A percentile compares a stretch with the other conserved stretches of the same genome.
Evolutionary conservation across 2,888 invertebrate species (phyloP).

Genomic region (Phaedon cochleariae): DNA sequence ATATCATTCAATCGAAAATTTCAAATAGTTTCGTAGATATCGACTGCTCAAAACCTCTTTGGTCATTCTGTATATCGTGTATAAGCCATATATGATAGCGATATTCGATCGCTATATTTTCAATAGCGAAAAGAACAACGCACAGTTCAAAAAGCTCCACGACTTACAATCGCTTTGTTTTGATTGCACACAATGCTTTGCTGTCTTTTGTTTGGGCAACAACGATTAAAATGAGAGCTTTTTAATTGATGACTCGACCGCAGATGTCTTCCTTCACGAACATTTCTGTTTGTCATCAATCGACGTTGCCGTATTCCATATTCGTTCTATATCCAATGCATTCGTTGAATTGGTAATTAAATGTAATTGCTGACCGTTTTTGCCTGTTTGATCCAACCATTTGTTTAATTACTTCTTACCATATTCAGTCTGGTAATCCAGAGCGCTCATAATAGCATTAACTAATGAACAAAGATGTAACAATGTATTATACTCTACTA

Average conservation of each 20-base stretch:
- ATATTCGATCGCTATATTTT: too few relatives aligned
- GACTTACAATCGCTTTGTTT: constrained; percentile 32
- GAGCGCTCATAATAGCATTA: too few relatives aligned
- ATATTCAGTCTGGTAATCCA: neutral
- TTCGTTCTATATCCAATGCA: constrained; percentile 17
- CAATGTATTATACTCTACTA: too few relatives aligned
- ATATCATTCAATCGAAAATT: too few relatives aligned
- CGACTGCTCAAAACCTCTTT: too few relatives aligned
- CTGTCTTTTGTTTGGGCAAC: constrained; percentile 25
- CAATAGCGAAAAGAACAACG: too few relatives aligned
- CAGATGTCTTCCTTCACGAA: constrained; percentile 21
- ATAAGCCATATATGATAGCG: too few relatives aligned
- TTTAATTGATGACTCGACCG: constrained; percentile 30
- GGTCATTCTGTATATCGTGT: too few relatives aligned
- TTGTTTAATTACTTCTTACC: neutral
- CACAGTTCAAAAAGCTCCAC: constrained; percentile 3
- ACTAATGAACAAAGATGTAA: too few relatives aligned
- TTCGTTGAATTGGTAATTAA: constrained; percentile 14
- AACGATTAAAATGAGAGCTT: constrained; percentile 30
- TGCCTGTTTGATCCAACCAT: constrained; percentile 2
- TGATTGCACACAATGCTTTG: constrained; percentile 28
- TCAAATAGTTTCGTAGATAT: too few relatives aligned
- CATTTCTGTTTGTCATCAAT: constrained; percentile 21
- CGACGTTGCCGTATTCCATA: constrained; percentile 17
- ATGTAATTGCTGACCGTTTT: constrained; percentile 11